Evolutionary conservation across 2,113 vertebrate species (phyloP).

Genomic region (Arizona elegans): DNA sequence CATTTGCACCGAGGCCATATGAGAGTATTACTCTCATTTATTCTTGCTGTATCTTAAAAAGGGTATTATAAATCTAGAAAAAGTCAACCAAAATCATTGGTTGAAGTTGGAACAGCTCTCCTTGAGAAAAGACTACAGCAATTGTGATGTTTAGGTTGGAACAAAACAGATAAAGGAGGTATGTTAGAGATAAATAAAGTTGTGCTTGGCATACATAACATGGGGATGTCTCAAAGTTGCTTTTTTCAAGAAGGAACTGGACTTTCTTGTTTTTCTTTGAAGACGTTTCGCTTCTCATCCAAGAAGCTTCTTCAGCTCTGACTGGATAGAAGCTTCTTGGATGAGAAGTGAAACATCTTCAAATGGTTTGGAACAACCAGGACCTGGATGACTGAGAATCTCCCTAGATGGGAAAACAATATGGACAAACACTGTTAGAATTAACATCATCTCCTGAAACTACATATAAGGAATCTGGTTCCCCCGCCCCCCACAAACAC

Average conservation of each 20-base stretch:
- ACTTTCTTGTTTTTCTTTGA: background rate
- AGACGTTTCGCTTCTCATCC: background rate
- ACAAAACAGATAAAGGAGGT: background rate
- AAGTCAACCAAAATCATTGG: background rate
- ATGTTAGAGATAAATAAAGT: background rate
- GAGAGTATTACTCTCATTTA: background rate
- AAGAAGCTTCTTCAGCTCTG: background rate
- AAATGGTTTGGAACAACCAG: background rate
- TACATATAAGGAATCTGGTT: background rate
- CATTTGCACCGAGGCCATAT: background rate
- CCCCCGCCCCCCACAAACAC: no score
- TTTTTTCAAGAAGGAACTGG: background rate
- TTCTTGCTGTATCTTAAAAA: background rate
- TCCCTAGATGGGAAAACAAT: background rate
- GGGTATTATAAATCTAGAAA: background rate
- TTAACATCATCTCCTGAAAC: background rate
- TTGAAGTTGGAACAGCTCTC: background rate
- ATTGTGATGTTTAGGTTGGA: background rate
- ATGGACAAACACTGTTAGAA: background rate
- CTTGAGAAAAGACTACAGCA: background rate
- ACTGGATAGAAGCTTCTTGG: background rate
- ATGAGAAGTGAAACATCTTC: background rate
- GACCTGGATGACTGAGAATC: background rate
- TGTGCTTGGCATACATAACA: background rate
- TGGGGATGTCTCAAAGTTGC: background rate